phyloP scores from a whole-genome alignment of 2,888 invertebrate genomes.

The Callyntrura sp. region DNA sequence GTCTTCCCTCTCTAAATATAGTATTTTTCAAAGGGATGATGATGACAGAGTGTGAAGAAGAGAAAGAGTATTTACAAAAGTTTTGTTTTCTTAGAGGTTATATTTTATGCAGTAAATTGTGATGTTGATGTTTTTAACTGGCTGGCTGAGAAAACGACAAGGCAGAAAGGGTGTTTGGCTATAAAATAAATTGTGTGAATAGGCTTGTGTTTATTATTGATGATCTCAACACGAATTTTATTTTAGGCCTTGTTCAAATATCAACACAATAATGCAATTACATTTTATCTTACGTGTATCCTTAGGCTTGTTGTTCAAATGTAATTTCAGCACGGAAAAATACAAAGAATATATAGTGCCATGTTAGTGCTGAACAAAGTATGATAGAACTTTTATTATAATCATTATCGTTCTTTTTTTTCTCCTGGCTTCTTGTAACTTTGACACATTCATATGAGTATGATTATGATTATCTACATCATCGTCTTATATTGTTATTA shows the following conservation, averaged over 20 bases:
- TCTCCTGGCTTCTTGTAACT: neutral
- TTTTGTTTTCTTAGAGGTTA: neutral
- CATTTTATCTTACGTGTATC: neutral
- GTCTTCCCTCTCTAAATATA: neutral
- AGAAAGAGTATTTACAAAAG: slow-evolving; percentile 17
- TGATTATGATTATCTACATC: slow-evolving; percentile 26
- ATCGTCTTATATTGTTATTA: slow-evolving; percentile 9
- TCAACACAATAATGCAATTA: neutral
- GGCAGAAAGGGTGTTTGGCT: neutral
- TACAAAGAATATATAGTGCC: too few relatives aligned
- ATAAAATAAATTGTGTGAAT: too few relatives aligned
- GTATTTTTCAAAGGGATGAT: neutral
- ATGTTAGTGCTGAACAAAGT: neutral
- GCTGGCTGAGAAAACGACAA: neutral
- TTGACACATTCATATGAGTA: slow-evolving; percentile 45
- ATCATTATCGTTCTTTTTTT: too few relatives aligned
- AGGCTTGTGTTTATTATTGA: too few relatives aligned
- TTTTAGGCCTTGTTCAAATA: neutral
- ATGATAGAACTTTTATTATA: neutral
- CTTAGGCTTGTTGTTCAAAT: neutral
- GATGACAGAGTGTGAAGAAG: slow-evolving; percentile 22
- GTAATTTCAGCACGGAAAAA: slow-evolving; percentile 30
- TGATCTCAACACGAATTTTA: neutral
- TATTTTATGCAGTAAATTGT: neutral
- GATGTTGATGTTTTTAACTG: neutral